Percentiles rank a stretch among this genome's conserved stretches.
These are phyloP conservation scores for Heterohyrax brucei DNA, from an alignment of 2,797 vertebrate species.

Conservation along the genomic window DNA sequence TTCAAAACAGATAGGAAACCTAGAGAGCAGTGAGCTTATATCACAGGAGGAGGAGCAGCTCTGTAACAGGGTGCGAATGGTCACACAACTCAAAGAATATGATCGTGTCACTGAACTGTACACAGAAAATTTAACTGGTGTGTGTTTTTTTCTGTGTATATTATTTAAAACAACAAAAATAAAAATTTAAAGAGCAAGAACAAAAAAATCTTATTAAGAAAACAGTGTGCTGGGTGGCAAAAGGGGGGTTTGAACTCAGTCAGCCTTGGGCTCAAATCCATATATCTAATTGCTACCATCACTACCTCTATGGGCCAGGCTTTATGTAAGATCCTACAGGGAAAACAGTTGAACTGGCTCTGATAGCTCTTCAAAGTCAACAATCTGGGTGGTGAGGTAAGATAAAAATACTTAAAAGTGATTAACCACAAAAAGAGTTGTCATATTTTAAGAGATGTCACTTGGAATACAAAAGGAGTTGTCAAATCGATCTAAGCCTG, in stretches of 20 bases:
- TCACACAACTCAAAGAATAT: background rate
- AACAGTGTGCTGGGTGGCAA: background rate
- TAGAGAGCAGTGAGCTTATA: background rate
- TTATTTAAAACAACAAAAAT: background rate
- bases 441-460: conserved; percentile 13
- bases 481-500: background rate
- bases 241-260: conserved; percentile 2
- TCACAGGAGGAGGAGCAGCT: background rate
- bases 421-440: background rate
- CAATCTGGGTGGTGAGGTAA: background rate
- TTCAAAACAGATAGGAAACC: background rate
- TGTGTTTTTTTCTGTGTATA: background rate
- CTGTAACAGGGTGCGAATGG: background rate
- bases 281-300: conserved; percentile 37
- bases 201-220: background rate
- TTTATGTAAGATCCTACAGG: background rate
- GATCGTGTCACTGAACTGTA: background rate
- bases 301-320: background rate
- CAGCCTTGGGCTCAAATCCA: background rate
- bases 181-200: background rate
- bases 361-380: background rate
- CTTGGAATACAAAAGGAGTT: conserved; percentile 9
- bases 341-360: background rate
- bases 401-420: background rate
- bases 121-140: background rate